Evolutionary conservation across 1,140 invertebrate genomes (phyloP), one percentile per base, ranked within the genome.

Genomic region (Drosophila auraria): DNA sequence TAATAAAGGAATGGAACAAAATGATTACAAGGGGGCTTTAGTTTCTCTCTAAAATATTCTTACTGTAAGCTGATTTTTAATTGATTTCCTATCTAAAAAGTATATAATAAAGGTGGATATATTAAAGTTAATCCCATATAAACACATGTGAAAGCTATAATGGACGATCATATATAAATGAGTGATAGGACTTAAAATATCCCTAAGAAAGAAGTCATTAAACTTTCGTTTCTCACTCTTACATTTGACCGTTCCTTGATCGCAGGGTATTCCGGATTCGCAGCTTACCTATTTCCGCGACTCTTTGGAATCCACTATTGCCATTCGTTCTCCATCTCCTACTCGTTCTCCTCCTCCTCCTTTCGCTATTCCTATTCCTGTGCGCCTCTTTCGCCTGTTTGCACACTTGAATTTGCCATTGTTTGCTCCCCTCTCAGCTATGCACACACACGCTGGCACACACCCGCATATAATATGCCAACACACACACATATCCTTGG

Each of bases 331-430:
- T 38, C 12, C 36, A 4, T 38, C 36, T 23, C 14, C 23, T 2
- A n/a, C 49, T 51, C 7, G 1, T 54, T 12, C 27, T 7, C 11
- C 44, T 15, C 23, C 57, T 17, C 45, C 17, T 51, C 42, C 64
- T 53, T 36, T 70, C 40, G 30, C 74, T 66, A 76, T 76, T 58
- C 54, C 73, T 69, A 78, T 77, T 77, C 73, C 75, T 78, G 51
- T 38, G 50, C 38, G 44, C 33, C 57, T 72, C 65, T 47, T 63
- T 65, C 49, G 62, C 44, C 53, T 73, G 75, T 76, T 74, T 66
- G 71, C 63, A 64, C 69, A 87, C 77, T 83, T 83, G 71, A 84
- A 87, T 78, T 87, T 79, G 81, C 77, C 69, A 83, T 87, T 86
- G 82, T 86, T 79, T 71, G 77, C 40, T 77, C 36, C 17, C 59